A percentile compares a stretch with the other conserved stretches of the same genome.
Evolutionary conservation across 2,888 invertebrate genomes (phyloP).

Genomic region (Cotesia congregata): DNA sequence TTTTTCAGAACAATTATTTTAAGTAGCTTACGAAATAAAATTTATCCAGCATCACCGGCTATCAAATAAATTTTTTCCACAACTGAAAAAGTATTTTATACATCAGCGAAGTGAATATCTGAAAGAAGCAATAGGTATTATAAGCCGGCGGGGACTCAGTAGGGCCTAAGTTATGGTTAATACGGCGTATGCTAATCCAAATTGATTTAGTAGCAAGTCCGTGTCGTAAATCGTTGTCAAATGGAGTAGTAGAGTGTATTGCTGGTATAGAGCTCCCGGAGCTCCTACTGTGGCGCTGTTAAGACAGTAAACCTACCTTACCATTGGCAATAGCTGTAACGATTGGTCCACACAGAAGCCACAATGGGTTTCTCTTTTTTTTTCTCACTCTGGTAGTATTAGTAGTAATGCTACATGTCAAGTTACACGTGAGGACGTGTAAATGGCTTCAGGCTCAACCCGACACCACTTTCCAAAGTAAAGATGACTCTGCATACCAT

Average conservation of each 20-base stretch:
- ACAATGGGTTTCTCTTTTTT: constrained; percentile 27
- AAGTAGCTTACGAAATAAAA: background rate
- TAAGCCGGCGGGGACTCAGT: constrained; percentile 7
- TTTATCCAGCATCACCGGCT: background rate
- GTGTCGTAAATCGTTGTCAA: constrained; percentile 60
- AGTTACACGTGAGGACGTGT: constrained; percentile 24
- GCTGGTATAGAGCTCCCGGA: constrained; percentile 1
- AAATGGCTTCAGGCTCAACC: background rate
- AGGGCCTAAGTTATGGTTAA: constrained; percentile 54
- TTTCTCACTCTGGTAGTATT: constrained; percentile 8
- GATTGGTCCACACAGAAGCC: constrained; percentile 42
- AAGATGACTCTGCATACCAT: constrained; percentile 13
- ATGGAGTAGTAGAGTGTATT: constrained; percentile 45
- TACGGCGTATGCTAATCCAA: constrained; percentile 64
- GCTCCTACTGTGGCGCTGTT: constrained; percentile 31
- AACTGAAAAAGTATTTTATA: background rate
- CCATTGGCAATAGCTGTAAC: constrained; percentile 7
- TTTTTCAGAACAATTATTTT: background rate
- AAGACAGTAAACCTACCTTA: constrained; percentile 38
- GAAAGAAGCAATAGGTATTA: constrained; percentile 17
- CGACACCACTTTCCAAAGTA: background rate
- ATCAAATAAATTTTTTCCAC: constrained; percentile 9
- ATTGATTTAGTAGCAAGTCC: constrained; percentile 65
- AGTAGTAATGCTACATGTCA: constrained; percentile 2
- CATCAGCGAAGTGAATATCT: background rate